Evolutionary conservation across 2,113 vertebrate genomes (phyloP).

Genomic region (Rhineura floridana): DNA sequence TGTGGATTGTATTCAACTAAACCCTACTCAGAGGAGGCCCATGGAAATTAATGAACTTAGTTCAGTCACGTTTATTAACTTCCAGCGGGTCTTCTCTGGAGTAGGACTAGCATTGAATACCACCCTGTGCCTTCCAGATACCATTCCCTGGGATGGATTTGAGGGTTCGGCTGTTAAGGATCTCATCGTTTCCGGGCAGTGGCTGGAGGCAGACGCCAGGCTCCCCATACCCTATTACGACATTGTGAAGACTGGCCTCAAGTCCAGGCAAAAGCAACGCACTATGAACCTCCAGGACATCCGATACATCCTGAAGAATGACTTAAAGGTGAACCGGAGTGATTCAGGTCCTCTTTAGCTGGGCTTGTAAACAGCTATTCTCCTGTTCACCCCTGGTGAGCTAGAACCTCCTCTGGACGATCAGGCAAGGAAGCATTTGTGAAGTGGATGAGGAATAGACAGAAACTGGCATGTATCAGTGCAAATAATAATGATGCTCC

Average conservation of each 20-base stretch:
- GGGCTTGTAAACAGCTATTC: background rate
- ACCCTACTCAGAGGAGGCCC: no score
- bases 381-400: background rate
- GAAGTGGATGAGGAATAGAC: no score
- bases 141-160: conserved; percentile 76
- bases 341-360: background rate
- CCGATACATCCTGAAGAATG: conserved; percentile 76
- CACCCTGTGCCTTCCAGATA: conserved; percentile 70
- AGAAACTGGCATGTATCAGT: no score
- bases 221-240: conserved; percentile 75
- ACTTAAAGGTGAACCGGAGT: conserved; percentile 72
- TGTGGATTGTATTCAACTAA: no score
- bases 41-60: no score
- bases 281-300: conserved; percentile 79
- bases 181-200: conserved; percentile 65
- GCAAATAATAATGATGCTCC: no score
- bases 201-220: conserved; percentile 73
- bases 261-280: conserved; percentile 70
- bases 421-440: background rate
- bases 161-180: conserved; percentile 72
- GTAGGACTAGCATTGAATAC: no score
- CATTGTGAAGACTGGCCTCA: conserved; percentile 74
- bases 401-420: background rate
- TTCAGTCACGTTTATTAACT: no score
- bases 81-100: no score